These are phyloP conservation scores for Perodicticus potto DNA, from an alignment of 2,797 vertebrate species.

Conservation along the genomic window DNA sequence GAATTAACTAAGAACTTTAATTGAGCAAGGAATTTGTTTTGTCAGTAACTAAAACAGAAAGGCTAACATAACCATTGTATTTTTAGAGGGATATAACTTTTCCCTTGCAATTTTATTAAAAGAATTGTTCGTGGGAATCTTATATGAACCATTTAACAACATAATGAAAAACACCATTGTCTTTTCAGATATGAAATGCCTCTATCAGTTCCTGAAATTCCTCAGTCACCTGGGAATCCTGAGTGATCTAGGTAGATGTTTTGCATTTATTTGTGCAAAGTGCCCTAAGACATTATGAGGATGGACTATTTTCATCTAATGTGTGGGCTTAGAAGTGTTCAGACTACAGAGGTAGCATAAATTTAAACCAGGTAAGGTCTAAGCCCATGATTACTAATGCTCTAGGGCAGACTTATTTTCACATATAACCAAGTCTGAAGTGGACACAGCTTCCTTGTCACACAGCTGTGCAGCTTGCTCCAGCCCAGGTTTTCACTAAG, in stretches of 20 bases:
- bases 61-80: not conserved
- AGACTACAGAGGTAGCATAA: not conserved
- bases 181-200: not conserved
- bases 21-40: not conserved
- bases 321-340: not conserved
- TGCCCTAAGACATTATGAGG: not conserved
- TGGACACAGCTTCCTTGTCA: not conserved
- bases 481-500: not conserved
- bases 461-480: not conserved
- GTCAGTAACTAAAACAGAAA: not conserved
- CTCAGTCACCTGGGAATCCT: not conserved
- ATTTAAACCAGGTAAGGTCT: not conserved
- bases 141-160: not conserved
- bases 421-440: not conserved
- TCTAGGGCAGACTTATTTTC: not conserved
- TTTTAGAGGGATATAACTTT: not conserved
- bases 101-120: not conserved
- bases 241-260: not conserved
- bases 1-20: slow-evolving; percentile 9
- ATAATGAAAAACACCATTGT: not conserved
- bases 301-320: not conserved
- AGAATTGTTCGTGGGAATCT: not conserved
- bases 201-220: not conserved
- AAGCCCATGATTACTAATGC: not conserved
- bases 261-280: not conserved